Evolutionary conservation across 2,113 vertebrate species (phyloP).

Genomic region (Clarias macrocephalus): DNA sequence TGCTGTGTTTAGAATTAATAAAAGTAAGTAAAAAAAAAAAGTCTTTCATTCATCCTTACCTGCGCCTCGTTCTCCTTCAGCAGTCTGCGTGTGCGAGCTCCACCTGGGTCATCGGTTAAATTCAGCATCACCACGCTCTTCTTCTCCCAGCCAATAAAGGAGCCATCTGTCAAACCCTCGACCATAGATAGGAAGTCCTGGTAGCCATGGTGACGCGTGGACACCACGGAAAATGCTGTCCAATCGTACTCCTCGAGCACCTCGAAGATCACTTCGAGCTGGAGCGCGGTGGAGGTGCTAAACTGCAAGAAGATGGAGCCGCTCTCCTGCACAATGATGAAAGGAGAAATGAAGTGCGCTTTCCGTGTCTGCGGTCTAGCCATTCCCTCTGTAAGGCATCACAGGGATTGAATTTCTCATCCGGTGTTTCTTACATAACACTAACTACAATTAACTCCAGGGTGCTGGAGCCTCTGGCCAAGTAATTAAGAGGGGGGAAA

Average conservation of each 20-base stretch:
- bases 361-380: constrained; percentile 33
- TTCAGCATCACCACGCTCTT: constrained; percentile 90
- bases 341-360: constrained; percentile 44
- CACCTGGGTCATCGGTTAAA: constrained; percentile 83
- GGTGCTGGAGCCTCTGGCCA: constrained; percentile 87
- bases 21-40: constrained; percentile 18
- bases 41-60: constrained; percentile 74
- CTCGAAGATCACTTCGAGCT: constrained; percentile 92
- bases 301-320: constrained; percentile 93
- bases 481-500: constrained; percentile 38
- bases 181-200: constrained; percentile 88
- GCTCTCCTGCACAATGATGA: constrained; percentile 76
- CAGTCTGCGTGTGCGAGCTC: constrained; percentile 79
- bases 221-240: constrained; percentile 90
- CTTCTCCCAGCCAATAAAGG: constrained; percentile 94
- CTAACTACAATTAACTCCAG: constrained; percentile 73
- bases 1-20: constrained; percentile 13
- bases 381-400: constrained; percentile 35
- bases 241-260: constrained; percentile 95
- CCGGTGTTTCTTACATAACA: constrained; percentile 41
- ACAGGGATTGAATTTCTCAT: constrained; percentile 34
- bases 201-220: constrained; percentile 88
- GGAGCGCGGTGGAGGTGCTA: constrained; percentile 90
- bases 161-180: constrained; percentile 90
- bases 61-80: constrained; percentile 89